Evolutionary conservation across 2,113 vertebrate genomes (phyloP), one percentile per base, ranked within the genome.

Genomic region (Cynoglossus semilaevis): DNA sequence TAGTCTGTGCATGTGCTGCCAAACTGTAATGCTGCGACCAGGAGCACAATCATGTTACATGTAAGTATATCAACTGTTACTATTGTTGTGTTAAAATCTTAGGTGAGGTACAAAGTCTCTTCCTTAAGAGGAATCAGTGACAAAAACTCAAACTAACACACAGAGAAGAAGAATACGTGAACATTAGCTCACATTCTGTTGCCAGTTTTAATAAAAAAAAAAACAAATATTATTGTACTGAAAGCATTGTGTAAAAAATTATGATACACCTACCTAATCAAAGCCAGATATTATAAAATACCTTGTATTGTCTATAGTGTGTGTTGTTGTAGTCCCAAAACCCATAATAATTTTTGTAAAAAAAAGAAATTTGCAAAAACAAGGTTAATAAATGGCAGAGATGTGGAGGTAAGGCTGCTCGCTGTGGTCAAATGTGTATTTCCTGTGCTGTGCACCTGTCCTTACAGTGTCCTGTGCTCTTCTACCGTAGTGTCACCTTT

Each of bases 241-340:
- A 86, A 83, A 89, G 88, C 83, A 70, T 77, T 91, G 90, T 93
- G 90, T 93, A 29, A 29, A n/a, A 91, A 92, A 91, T 93, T 93
- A 91, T 91, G 84, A 88, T 87, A 90, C 88, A 90, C 84, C 87
- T 90, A 88, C 89, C 90, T 90, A 91, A 92, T 89, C 87, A 83
- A 91, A 87, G 69, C 91, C 80, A 83, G 87, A 86, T 91, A 77
- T 83, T 84, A 84, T 92, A 87, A 85, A 90, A 87, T 67, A 79
- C 55, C 56, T 15, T 89, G 88, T 91, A 90, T 77, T 91, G 90
- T 92, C 87, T 89, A 87, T 86, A 89, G 86, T 91, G 84, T 89
- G 22, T 29, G 77, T 91, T 87, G 79, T 89, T 89, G 84, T 91
- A 90, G 88, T 91, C 86, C 81, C 74, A 65, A 74, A 80, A 77